Conservation (phyloP, 2,113 vertebrate genomes). For the Megaceryle maxima region DNA sequence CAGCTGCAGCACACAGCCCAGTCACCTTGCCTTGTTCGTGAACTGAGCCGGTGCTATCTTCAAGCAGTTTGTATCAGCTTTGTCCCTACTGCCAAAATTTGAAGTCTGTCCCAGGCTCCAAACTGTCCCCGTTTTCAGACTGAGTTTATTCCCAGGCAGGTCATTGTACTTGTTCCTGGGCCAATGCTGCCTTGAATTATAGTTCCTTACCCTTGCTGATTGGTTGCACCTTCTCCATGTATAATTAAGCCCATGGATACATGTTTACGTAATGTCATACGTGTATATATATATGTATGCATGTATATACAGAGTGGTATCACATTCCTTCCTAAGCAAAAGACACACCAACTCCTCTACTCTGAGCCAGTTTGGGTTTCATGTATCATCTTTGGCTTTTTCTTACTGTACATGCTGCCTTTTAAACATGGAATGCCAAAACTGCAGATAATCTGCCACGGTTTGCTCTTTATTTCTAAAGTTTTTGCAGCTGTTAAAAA, state of each 20-base stretch:
- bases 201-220: not conserved
- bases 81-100: not conserved
- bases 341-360: not conserved
- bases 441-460: not conserved
- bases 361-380: rapidly evolving
- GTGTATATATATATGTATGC: too few relatives aligned
- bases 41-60: not conserved
- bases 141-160: not conserved
- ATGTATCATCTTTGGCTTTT: not conserved
- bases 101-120: not conserved
- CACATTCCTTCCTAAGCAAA: not conserved
- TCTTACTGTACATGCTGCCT: not conserved
- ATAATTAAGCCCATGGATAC: too few relatives aligned
- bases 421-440: not conserved
- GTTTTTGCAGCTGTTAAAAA: not conserved
- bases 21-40: not conserved
- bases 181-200: not conserved
- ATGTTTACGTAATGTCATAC: not conserved
- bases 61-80: not conserved
- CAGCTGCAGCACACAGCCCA: not conserved
- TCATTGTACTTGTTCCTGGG: not conserved
- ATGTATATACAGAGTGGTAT: not conserved
- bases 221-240: not conserved
- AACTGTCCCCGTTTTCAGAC: not conserved
- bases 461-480: not conserved